Percentiles rank a stretch among this genome's conserved stretches.
phyloP scores from a whole-genome alignment of 2,113 vertebrate species.

The Microtus richardsoni region DNA sequence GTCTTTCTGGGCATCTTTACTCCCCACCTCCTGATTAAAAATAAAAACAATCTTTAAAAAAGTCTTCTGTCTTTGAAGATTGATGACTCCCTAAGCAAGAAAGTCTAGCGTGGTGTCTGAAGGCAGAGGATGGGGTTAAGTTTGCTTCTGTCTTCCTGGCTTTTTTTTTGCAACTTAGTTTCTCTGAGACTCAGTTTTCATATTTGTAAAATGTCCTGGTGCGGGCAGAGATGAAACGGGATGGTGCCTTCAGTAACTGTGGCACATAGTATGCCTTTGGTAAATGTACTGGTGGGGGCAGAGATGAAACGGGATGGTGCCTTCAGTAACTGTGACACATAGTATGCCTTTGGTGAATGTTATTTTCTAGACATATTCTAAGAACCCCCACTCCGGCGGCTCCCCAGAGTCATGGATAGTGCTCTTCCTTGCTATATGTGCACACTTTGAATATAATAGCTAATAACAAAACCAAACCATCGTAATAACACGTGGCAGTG shows the following conservation, averaged over 20 bases:
- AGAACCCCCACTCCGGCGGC: no score
- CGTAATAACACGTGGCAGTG: not conserved
- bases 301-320: not conserved
- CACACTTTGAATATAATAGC: not conserved
- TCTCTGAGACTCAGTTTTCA: slow-evolving; percentile 37
- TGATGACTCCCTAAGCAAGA: not conserved
- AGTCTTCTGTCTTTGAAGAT: not conserved
- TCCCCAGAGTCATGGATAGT: not conserved
- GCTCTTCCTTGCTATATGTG: not conserved
- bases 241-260: not conserved
- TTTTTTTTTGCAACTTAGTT: slow-evolving; percentile 39
- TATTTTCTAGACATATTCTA: not conserved
- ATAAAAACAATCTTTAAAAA: not conserved
- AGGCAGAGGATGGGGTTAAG: slow-evolving; percentile 26
- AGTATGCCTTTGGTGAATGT: not conserved
- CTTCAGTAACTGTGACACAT: not conserved
- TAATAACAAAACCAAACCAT: not conserved
- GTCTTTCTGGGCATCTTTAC: not conserved
- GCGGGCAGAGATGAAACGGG: not conserved
- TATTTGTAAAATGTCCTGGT: not conserved
- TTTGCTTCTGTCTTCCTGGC: not conserved
- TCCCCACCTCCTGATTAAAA: no score
- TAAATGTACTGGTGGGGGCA: not conserved
- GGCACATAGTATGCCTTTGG: not conserved
- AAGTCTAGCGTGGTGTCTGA: not conserved